phyloP scores from a whole-genome alignment of 2,113 vertebrate species.

The Falco punctatus region DNA sequence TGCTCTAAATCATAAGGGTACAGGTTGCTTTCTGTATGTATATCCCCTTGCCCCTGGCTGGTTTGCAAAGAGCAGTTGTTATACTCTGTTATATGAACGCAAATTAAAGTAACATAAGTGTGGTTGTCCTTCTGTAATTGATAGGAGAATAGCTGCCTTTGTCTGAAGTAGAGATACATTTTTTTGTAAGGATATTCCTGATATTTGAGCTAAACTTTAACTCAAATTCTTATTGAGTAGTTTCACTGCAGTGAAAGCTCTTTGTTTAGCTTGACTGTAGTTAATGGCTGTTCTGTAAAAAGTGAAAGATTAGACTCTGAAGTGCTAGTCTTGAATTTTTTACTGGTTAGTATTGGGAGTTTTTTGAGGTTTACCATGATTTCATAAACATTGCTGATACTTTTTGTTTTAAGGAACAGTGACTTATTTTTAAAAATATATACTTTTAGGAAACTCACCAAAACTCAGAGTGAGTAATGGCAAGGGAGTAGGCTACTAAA shows the following conservation, averaged over 20 bases:
- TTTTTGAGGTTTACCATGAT: neutral
- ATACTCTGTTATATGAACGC: neutral
- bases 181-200: neutral
- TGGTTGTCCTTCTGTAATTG: neutral
- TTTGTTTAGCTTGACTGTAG: neutral
- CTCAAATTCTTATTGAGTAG: neutral
- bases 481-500: neutral
- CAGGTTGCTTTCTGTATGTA: accelerated
- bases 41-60: neutral
- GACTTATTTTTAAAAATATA: neutral
- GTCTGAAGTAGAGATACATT: neutral
- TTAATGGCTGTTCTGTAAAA: neutral
- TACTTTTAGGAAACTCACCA: neutral
- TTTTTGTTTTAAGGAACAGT: neutral
- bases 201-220: neutral
- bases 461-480: neutral
- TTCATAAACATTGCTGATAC: neutral
- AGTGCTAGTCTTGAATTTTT: neutral
- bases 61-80: neutral
- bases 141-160: neutral
- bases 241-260: neutral
- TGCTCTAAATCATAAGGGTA: neutral
- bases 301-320: neutral
- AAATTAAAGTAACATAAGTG: neutral
- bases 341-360: neutral